Evolutionary conservation across 2,888 invertebrate genomes (phyloP).

Genomic region (Troides helena): DNA sequence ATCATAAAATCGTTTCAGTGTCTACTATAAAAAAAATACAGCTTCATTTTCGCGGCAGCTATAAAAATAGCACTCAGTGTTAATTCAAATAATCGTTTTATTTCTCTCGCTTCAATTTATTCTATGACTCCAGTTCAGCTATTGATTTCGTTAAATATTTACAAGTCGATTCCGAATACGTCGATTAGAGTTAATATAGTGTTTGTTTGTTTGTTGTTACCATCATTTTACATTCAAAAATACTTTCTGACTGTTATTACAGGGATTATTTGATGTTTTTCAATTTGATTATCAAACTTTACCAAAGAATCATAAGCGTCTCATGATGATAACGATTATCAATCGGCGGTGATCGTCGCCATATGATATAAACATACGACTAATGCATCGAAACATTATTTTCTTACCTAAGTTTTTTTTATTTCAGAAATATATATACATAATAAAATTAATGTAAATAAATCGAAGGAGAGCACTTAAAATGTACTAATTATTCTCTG

Average conservation of each 20-base stretch:
- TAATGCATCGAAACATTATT: no score
- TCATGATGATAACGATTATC: no score
- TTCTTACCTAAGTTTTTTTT: no score
- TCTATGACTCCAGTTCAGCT: constrained; percentile 33
- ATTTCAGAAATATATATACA: no score
- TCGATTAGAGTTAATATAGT: constrained; percentile 34
- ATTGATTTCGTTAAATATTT: constrained; percentile 55
- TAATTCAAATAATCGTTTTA: constrained; percentile 32
- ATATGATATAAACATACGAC: no score
- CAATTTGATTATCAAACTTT: no score
- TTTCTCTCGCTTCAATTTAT: constrained; percentile 35
- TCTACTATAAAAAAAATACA: constrained; percentile 22
- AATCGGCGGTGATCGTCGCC: no score
- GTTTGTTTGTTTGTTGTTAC: constrained; percentile 32
- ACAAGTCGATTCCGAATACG: constrained; percentile 41
- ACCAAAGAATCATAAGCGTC: no score
- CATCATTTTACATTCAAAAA: constrained; percentile 27
- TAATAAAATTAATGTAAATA: no score
- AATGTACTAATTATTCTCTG: no score
- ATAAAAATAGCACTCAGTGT: constrained; percentile 32
- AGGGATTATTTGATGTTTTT: background rate
- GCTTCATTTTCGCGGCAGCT: constrained; percentile 29
- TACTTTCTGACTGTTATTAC: constrained; percentile 19
- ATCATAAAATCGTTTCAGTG: constrained; percentile 26
- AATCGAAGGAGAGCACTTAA: no score